Base-by-base conservation (phyloP, 2,113 vertebrate genomes). In the Cyanoramphus novaezelandiae region DNA sequence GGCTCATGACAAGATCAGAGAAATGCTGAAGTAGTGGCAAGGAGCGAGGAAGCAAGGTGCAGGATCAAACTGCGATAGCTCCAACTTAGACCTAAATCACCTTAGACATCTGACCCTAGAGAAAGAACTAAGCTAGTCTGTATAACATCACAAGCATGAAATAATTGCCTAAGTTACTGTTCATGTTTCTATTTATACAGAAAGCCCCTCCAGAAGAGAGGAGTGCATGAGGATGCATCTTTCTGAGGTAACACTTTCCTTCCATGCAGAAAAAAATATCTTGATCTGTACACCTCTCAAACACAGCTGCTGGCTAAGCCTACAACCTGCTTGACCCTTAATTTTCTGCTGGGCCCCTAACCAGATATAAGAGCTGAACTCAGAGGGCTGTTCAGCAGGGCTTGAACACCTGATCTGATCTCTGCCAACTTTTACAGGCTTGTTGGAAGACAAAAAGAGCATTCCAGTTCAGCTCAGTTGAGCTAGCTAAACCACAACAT, bases 371-470 rank as follows among this genome's bases (percentile, higher is more conserved):
- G 11, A 92, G 25, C 9, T 81, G 64, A 93, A 86, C 37, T 86
- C 55, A 0, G 2, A 71, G n/a, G 21, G 14, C 41, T 77, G 60
- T 75, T 86, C 80, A 60, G 39, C 72, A 78, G 39, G 72, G 39
- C 60, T 92, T 71, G 74, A 94, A 89, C 88, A 95, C 89, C 89
- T 95, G 94, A 93, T 87, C 89, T 71, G 39, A 91, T 87, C 80
- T 82, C 81, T 97, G 86, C 81, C 89, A 94, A 72, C 49, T 80
- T 93, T 85, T 68, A 72, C 49, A 91, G 70, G 47, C 57, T 80
- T 59, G 35, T 49, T 80, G 89, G 93, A 85, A 87, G 91, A 82
- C 91, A 93, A 82, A 92, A 85, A 69, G 84, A 94, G 84, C 90
- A 85, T 95, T 95, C 78, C 67, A 80, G 92, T 82, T 91, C 93